Percentiles rank a stretch among this genome's conserved stretches.
Conservation (phyloP, 2,113 vertebrate genomes). For the Polypterus senegalus region DNA sequence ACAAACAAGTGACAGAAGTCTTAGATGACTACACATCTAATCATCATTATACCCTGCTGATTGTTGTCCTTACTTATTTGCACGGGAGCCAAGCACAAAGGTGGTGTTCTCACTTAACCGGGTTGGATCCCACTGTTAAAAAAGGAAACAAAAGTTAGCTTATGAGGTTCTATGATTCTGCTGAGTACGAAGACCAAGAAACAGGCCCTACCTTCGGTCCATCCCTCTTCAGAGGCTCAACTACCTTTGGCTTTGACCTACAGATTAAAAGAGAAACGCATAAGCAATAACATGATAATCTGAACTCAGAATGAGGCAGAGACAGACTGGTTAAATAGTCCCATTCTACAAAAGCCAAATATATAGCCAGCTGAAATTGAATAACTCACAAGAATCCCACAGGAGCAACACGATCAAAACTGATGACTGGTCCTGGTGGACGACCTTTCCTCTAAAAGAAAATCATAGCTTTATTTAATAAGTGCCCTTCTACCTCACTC, state of each 20-base stretch:
- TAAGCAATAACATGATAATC: background rate
- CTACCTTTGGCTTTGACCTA: constrained; percentile 73
- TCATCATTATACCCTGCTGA: background rate
- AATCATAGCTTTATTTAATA: too few species aligned
- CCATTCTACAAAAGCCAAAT: too few species aligned
- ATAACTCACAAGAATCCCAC: constrained; percentile 41
- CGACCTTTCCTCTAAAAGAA: constrained; percentile 72
- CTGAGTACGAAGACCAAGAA: background rate
- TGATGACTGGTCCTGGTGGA: constrained; percentile 50
- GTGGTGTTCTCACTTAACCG: constrained; percentile 75
- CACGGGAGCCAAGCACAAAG: constrained; percentile 90
- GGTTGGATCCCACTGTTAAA: constrained; percentile 79
- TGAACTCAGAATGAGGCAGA: too few species aligned
- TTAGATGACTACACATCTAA: too few species aligned
- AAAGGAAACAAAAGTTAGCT: constrained; percentile 4
- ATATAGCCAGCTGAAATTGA: background rate
- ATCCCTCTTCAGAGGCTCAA: constrained; percentile 74
- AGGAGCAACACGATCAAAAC: constrained; percentile 42
- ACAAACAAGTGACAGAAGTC: constrained; percentile 8
- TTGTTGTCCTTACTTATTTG: constrained; percentile 79
- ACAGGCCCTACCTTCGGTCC: constrained; percentile 74
- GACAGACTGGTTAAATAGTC: too few species aligned
- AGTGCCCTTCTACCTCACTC: too few species aligned
- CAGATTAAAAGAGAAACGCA: constrained; percentile 14
- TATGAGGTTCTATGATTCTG: background rate